Base-by-base conservation (phyloP, 2,888 invertebrate genomes). In the Dryocosmus kuriphilus region DNA sequence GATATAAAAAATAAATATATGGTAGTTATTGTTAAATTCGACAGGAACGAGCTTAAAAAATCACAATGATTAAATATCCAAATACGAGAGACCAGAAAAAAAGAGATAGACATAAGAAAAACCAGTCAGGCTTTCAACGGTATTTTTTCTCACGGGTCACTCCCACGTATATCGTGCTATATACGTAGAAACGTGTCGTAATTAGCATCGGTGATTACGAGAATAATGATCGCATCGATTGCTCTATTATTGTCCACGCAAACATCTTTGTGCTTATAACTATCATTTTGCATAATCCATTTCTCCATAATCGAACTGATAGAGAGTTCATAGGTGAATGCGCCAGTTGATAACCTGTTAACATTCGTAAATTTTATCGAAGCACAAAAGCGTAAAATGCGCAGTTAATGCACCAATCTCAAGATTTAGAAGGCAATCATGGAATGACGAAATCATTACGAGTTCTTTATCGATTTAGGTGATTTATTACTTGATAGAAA, bases 141-240 rank as follows among this genome's bases (percentile, higher is more conserved):
- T 67, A 67, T 67, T 67, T 67, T 65, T 67, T 46, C 46, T 19
- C 67, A 67, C 27, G 46, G 41, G 67, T 24, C 67, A 67, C 67
- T 46, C 67, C 67, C 67, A 67, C 67, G 30, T 24, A 16, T 67
- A 8, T 24, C 19, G 11, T 14, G 14, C 1, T 19, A 60, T 27
- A 62, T 19, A 32, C 4, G 9, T 38, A 41, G 7, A 16, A 67
- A 8, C 46, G 67, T 27, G 67, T 46, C 11, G 67, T 30, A 67
- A 71, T 71, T 71, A 71, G 46, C 67, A 46, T 30, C n/a, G 27
- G 27, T 51, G 67, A 71, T 71, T 71, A 71, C 30, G 67, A 46
- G 67, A 71, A 71, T 51, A 71, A 27, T 71, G 46, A 51, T 51
- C 67, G 41, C 67, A 71, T 71, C 46, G 46, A 51, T 51, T 71